Evolutionary conservation across 2,888 invertebrate genomes (phyloP).

Genomic region (Aporophyla lueneburgensis): DNA sequence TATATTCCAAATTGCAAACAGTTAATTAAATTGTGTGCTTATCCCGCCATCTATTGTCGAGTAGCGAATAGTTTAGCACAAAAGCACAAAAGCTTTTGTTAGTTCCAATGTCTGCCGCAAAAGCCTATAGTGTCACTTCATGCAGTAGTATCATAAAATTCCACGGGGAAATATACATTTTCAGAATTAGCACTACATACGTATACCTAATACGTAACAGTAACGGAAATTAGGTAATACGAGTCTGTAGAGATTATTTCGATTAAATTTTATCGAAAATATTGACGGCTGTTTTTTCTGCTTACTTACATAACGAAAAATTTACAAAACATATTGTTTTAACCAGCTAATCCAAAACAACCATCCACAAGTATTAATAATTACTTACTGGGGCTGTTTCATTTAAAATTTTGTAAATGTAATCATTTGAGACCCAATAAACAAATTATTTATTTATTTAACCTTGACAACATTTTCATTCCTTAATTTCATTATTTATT

Average conservation of each 20-base stretch:
- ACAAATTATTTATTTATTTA: too few species aligned
- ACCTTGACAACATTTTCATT: slow-evolving; percentile 19
- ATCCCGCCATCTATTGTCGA: slow-evolving; percentile 75
- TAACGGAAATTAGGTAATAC: neutral
- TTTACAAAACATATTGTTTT: neutral
- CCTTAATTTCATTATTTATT: slow-evolving; percentile 26
- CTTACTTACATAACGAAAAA: neutral
- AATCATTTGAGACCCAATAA: too few species aligned
- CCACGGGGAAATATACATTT: slow-evolving; percentile 7
- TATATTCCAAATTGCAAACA: neutral
- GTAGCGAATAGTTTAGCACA: slow-evolving; percentile 68
- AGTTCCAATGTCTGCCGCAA: slow-evolving; percentile 46
- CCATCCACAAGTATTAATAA: too few species aligned
- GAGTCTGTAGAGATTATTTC: neutral
- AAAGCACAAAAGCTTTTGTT: slow-evolving; percentile 37
- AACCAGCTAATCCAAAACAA: slow-evolving; percentile 11
- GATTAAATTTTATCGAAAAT: neutral
- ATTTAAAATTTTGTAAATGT: too few species aligned
- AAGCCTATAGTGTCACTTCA: neutral
- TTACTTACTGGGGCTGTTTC: too few species aligned
- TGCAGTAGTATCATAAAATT: neutral
- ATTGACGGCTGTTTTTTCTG: too few species aligned
- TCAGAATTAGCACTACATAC: neutral
- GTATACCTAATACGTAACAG: neutral
- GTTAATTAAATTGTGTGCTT: neutral